Evolutionary conservation across 2,113 vertebrate genomes (phyloP), one percentile per base, ranked within the genome.

Genomic region (Tetrao urogallus): DNA sequence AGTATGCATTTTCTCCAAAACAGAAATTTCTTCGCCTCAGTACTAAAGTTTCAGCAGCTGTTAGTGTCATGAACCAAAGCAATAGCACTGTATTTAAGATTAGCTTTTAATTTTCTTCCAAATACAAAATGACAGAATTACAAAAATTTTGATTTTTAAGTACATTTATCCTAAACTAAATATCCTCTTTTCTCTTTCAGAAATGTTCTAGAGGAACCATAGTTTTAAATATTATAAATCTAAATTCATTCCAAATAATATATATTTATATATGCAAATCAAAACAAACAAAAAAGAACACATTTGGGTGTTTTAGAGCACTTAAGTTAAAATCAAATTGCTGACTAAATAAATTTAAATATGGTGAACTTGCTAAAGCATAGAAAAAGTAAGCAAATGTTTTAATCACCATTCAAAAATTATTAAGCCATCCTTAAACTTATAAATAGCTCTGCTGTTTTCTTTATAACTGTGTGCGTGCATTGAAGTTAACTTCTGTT

Each of bases 11-110:
- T 96, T 92, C 92, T 61, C 80, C 56, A 89, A 63, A 88, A 52
- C 42, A 86, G 54, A 94, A 93, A 76, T 70, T 88, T 88, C 78
- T 94, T 88, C 90, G 40, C 83, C 66, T 95, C 88, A 88, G 61
- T 28, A 43, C 45, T 89, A 76, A 65, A 92, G 94, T 96, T 96
- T 86, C 72, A 86, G 88, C 87, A 93, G 82, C 89, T 97, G 83
- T 96, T 96, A 96, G 94, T 96, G 95, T 95, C 95, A 87, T 89
- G 95, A 96, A 97, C 95, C 70, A 78, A 94, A 91, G 86, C 0
- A 0, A 91, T 95, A 95, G 86, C 71, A 75, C 54, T 96, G 94
- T 82, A 76, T 64, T 72, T 90, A 89, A 93, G 82, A 93, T 89
- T 42, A 88, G 66, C n/a, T 79, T 92, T 78, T 79, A 48, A 63